Evolutionary conservation across 2,113 vertebrate species (phyloP).

Genomic region (Alouatta palliata): DNA sequence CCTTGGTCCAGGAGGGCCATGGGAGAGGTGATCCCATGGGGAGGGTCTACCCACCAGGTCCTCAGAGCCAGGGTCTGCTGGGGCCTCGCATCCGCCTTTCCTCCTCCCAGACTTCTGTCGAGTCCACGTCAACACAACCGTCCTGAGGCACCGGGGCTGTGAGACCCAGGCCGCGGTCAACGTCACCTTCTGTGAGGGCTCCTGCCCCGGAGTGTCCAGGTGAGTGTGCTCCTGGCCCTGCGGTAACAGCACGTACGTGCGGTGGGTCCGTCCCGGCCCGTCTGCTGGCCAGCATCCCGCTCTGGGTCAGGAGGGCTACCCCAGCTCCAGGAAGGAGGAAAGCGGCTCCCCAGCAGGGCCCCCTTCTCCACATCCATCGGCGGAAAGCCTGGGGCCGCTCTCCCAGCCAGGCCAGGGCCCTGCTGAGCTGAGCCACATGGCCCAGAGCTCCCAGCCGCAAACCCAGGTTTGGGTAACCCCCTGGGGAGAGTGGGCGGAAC

Average conservation of each 20-base stretch:
- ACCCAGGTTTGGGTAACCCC: background rate
- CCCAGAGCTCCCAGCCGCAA: background rate
- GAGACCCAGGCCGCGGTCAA: constrained; percentile 79
- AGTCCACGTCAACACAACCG: constrained; percentile 65
- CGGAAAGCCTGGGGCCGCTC: background rate
- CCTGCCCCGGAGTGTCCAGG: constrained; percentile 88
- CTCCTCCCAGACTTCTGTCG: constrained; percentile 80
- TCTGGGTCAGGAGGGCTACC: background rate
- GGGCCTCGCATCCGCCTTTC: background rate
- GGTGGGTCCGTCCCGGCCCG: background rate
- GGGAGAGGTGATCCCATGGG: background rate
- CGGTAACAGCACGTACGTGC: no score
- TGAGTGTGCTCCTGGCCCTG: constrained; percentile 80
- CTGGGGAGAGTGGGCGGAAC: background rate
- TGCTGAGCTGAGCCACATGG: background rate
- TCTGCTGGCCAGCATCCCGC: background rate
- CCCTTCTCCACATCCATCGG: rapidly evolving
- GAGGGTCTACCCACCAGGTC: rapidly evolving
- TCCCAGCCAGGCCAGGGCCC: background rate
- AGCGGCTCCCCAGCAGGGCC: background rate
- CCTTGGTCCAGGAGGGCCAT: background rate
- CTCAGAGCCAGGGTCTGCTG: background rate
- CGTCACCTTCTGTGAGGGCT: constrained; percentile 88
- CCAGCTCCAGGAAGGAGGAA: background rate
- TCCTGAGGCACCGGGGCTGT: constrained; percentile 84